Conservation (phyloP, 2,888 invertebrate genomes). For the Acanthosepion lycidas region DNA sequence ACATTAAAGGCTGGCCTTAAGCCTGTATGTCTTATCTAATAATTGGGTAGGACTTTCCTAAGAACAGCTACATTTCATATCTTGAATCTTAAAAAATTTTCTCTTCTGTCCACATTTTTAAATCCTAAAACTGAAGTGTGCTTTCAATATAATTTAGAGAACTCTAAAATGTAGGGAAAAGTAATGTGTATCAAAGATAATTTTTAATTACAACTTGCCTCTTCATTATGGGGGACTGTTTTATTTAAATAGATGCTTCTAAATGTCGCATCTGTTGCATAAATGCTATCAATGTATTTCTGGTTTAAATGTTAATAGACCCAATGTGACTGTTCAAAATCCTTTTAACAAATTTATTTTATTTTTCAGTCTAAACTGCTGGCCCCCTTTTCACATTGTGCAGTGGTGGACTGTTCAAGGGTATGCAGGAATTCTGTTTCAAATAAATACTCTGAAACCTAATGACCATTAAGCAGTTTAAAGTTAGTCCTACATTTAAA, state of each 20-base stretch:
- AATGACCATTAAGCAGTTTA: neutral
- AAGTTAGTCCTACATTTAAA: too few species aligned
- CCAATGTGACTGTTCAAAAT: neutral
- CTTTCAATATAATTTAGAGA: too few species aligned
- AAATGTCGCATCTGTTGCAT: too few species aligned
- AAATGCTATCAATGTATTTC: too few species aligned
- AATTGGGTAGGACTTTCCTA: neutral
- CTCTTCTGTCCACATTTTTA: too few species aligned
- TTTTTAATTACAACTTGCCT: too few species aligned
- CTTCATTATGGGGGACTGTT: too few species aligned
- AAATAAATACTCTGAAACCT: neutral
- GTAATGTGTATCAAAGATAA: too few species aligned
- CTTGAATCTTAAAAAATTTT: neutral
- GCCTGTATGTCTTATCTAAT: neutral
- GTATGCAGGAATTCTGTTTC: neutral
- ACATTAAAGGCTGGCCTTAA: neutral
- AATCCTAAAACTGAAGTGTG: too few species aligned
- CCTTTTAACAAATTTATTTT: neutral
- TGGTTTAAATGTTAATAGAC: too few species aligned
- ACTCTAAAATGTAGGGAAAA: too few species aligned
- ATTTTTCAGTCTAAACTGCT: neutral
- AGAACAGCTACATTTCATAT: neutral
- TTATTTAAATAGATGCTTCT: too few species aligned
- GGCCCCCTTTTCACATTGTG: neutral
- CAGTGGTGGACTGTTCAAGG: neutral